Percentiles rank a stretch among this genome's conserved stretches.
These are phyloP conservation scores for Leptinotarsa haldemani DNA, from an alignment of 2,888 invertebrate species.

Conservation along the genomic window DNA sequence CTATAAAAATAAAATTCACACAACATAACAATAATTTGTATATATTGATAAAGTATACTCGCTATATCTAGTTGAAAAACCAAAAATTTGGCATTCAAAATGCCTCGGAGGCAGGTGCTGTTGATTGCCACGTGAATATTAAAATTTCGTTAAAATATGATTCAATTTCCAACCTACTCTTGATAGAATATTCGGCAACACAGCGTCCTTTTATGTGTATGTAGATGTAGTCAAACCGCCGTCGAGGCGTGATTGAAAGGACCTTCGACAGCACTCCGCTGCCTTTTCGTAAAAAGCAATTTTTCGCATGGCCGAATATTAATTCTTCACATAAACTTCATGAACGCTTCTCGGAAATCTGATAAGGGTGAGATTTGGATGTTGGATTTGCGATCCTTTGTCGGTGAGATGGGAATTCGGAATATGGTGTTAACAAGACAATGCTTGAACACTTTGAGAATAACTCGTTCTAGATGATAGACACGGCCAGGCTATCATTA, in stretches of 20 bases:
- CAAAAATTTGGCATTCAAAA: no score
- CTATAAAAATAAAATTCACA: no score
- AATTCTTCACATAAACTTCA: slow-evolving; percentile 44
- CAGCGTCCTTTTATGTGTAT: slow-evolving; percentile 23
- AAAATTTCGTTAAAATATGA: no score
- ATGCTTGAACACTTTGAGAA: slow-evolving; percentile 1
- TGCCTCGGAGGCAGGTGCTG: no score
- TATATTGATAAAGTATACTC: no score
- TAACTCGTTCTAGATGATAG: neutral
- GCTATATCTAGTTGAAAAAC: no score
- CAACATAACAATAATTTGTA: no score
- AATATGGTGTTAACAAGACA: slow-evolving; percentile 15
- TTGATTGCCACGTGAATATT: no score
- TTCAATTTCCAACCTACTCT: no score
- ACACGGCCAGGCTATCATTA: neutral
- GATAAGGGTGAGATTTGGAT: slow-evolving; percentile 35
- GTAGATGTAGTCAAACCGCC: slow-evolving; percentile 39
- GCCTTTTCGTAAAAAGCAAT: slow-evolving; percentile 44
- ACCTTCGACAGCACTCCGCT: slow-evolving; percentile 45
- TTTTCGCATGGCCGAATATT: slow-evolving; percentile 46
- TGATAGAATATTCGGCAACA: slow-evolving; percentile 12
- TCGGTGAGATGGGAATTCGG: slow-evolving; percentile 17
- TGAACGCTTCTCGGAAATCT: slow-evolving; percentile 36
- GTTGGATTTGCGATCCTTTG: slow-evolving; percentile 25
- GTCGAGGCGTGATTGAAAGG: slow-evolving; percentile 44